A percentile compares a stretch with the other conserved stretches of the same genome.
Evolutionary conservation across 2,113 vertebrate genomes (phyloP).

Genomic region (Hoplias malabaricus): DNA sequence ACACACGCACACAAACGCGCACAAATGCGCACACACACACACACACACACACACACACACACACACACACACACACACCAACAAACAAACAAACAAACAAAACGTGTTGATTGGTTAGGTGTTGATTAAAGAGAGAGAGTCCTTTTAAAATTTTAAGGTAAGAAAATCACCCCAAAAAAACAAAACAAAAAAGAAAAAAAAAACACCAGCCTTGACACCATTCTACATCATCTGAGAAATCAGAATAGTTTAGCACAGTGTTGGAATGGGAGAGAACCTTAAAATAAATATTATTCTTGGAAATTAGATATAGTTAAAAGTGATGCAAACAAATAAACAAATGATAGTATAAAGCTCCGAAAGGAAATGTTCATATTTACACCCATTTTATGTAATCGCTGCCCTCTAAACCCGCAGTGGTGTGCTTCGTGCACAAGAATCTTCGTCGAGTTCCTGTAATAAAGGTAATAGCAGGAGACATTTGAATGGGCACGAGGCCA

Average conservation of each 20-base stretch:
- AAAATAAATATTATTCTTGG: neutral
- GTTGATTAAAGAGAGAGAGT: constrained; percentile 3
- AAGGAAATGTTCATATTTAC: neutral
- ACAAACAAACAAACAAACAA: no score
- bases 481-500: constrained; percentile 45
- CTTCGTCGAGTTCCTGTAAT: constrained; percentile 38
- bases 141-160: no score
- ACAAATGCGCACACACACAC: no score
- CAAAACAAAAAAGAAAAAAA: no score
- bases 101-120: neutral
- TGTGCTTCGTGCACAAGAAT: constrained; percentile 5
- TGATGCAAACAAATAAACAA: neutral
- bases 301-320: neutral
- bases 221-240: no score
- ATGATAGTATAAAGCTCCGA: no score
- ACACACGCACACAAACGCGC: neutral
- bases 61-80: no score
- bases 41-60: no score
- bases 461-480: constrained; percentile 40
- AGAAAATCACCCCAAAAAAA: no score
- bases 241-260: neutral
- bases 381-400: neutral
- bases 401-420: constrained; percentile 21
- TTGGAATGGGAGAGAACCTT: neutral
- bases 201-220: no score